Evolutionary conservation across 1,140 invertebrate species (phyloP), one percentile per base, ranked within the genome.

Genomic region (Caenorhabditis tropicalis): DNA sequence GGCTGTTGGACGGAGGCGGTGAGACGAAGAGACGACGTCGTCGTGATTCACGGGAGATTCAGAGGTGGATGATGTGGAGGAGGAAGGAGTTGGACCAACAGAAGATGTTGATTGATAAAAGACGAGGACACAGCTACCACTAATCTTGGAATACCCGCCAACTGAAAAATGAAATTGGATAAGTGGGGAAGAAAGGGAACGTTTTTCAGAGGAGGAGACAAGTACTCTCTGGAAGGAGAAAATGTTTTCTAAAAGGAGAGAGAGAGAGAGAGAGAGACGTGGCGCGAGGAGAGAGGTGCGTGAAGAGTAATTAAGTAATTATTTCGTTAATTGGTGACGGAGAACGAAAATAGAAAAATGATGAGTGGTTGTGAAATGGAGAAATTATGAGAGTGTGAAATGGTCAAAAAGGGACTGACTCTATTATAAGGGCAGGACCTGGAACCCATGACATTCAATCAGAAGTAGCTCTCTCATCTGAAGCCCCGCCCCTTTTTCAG

Each of bases 291-390:
- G 39, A 6, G 39, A 5, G 39, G 39, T 5, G 39, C 21, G 53
- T n/a, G 33, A n/a, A 29, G 9, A 43, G n/a, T 74, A 43, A 74
- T 74, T 74, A 74, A 74, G 65, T 74, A 39, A 74, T 74, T 74
- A 74, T 74, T 3, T 24, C 16, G 36, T 43, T 74, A 74, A 43
- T 43, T 74, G 36, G 65, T 74, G 65, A 43, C 2, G 33, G 33
- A 51, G 21, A 27, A 56, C 19, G 36, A 65, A 65, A 36, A 51
- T 15, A 15, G 48, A 15, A n/a, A 15, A 15, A 65, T n/a, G 7
- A 39, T 19, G 58, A 65, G n/a, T 16, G 21, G n/a, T 4, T 19
- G n/a, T n/a, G n/a, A n/a, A n/a, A n/a, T n/a, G n/a, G n/a, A n/a
- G 21, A 51, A 51, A 21, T 51, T 51, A 6, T 9, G 49, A 51